Percentiles rank a stretch among this genome's conserved stretches.
These are phyloP conservation scores for Tyrophagus putrescentiae DNA, from an alignment of 1,140 invertebrate species.

Conservation along the genomic window DNA sequence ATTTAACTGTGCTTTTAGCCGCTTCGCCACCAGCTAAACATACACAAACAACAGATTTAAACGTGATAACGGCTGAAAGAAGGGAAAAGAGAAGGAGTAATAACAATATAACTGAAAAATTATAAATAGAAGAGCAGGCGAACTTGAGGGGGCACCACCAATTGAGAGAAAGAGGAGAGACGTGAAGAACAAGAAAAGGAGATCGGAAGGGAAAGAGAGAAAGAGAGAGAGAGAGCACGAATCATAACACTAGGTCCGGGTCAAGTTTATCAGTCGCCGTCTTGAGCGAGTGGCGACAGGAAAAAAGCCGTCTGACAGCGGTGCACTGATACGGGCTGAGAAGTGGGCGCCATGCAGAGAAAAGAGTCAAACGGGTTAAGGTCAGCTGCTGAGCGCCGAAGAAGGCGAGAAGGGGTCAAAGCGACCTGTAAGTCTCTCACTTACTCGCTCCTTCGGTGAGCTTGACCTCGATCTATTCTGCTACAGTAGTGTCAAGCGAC, in stretches of 20 bases:
- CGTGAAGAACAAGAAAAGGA: background rate
- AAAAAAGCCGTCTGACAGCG: background rate
- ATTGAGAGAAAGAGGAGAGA: background rate
- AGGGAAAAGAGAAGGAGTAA: too few species aligned
- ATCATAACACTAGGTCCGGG: conserved; percentile 3
- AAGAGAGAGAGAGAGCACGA: conserved; percentile 4
- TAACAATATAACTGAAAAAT: too few species aligned
- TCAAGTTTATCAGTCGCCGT: conserved; percentile 5
- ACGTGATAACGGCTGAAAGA: too few species aligned
- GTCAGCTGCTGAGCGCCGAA: too few species aligned
- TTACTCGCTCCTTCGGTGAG: background rate
- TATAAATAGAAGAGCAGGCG: too few species aligned
- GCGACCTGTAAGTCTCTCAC: background rate
- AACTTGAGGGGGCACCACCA: too few species aligned
- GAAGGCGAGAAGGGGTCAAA: conserved; percentile 6
- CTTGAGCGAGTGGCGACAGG: background rate
- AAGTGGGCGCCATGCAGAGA: background rate
- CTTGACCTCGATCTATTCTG: conserved; percentile 13
- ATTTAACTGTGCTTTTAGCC: background rate
- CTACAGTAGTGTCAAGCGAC: conserved; percentile 1
- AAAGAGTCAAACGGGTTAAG: background rate
- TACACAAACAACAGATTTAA: background rate
- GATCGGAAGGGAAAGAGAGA: background rate
- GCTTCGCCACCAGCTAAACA: background rate
- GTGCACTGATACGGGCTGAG: too few species aligned